A percentile compares a stretch with the other conserved stretches of the same genome.
Evolutionary conservation across 1,140 invertebrate genomes (phyloP).

Genomic region (Danaus plexippus): DNA sequence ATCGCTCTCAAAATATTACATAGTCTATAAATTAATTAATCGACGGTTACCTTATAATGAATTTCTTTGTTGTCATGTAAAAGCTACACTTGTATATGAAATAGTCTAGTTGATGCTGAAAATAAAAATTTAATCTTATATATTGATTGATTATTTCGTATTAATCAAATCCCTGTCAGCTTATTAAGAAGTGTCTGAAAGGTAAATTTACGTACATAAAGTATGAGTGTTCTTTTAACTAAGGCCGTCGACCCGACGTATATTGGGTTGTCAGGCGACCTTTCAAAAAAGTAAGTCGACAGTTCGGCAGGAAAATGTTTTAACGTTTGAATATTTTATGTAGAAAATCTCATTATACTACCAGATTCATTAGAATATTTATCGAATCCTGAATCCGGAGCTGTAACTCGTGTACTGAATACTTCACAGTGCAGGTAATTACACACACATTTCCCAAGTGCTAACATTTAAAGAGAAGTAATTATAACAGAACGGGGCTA

Average conservation of each 20-base stretch:
- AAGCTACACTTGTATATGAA: too few species aligned
- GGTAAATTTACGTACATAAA: too few species aligned
- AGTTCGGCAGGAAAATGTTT: conserved; percentile 13
- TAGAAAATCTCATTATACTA: conserved; percentile 15
- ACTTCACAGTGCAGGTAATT: not conserved
- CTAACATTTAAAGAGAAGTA: conserved; percentile 14
- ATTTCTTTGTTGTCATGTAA: too few species aligned
- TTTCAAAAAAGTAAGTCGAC: conserved; percentile 16
- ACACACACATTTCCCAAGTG: conserved; percentile 2
- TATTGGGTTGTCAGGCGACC: conserved; percentile 15
- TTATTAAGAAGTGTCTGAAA: too few species aligned
- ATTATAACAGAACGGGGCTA: conserved; percentile 24
- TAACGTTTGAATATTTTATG: conserved; percentile 18
- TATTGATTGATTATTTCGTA: too few species aligned
- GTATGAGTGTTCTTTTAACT: not conserved
- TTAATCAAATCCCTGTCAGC: too few species aligned
- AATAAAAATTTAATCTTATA: too few species aligned
- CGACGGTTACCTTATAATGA: too few species aligned
- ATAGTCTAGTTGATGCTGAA: too few species aligned
- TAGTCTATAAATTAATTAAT: too few species aligned
- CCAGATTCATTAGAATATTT: conserved; percentile 15
- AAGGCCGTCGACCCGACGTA: conserved; percentile 10
- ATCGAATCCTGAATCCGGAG: conserved; percentile 1
- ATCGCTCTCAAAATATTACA: too few species aligned
- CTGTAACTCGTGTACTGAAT: not conserved